Conservation (phyloP, 2,797 vertebrate genomes). For the Argya squamiceps region DNA sequence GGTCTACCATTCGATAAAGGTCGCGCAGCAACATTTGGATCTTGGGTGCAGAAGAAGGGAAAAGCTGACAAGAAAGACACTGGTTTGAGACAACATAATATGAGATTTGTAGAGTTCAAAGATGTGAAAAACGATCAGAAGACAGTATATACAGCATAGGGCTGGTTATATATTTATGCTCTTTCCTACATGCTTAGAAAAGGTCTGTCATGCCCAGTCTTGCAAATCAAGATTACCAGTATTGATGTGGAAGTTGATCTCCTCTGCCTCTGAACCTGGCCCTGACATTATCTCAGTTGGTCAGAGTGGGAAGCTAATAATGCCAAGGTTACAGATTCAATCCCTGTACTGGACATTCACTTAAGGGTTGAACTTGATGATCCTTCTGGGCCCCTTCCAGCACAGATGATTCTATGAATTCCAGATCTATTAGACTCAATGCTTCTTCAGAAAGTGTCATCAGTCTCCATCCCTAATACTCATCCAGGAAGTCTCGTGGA, state of each 20-base stretch:
- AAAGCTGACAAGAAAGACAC: slow-evolving; percentile 79
- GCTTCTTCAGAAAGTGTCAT: neutral
- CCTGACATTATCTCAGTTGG: neutral
- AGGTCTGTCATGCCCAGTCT: neutral
- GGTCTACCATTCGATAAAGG: slow-evolving; percentile 67
- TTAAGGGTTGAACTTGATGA: neutral
- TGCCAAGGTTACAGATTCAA: neutral
- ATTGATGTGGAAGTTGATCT: neutral
- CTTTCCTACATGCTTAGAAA: neutral
- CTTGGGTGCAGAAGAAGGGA: slow-evolving; percentile 73
- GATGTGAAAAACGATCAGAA: neutral
- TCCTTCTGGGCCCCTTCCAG: neutral
- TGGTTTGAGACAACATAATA: neutral
- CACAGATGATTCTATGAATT: neutral
- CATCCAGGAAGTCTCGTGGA: neutral
- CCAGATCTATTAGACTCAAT: neutral
- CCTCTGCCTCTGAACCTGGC: neutral
- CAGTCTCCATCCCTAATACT: neutral
- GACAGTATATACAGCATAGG: neutral
- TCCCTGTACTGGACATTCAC: neutral
- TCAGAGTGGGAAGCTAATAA: neutral
- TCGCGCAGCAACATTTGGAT: slow-evolving; percentile 59
- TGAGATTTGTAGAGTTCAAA: neutral
- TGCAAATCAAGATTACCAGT: neutral
- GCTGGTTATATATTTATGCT: neutral